Percentiles rank a stretch among this genome's conserved stretches.
Evolutionary conservation across 2,888 invertebrate genomes (phyloP).

Genomic region (Taphrorychus bicolor): DNA sequence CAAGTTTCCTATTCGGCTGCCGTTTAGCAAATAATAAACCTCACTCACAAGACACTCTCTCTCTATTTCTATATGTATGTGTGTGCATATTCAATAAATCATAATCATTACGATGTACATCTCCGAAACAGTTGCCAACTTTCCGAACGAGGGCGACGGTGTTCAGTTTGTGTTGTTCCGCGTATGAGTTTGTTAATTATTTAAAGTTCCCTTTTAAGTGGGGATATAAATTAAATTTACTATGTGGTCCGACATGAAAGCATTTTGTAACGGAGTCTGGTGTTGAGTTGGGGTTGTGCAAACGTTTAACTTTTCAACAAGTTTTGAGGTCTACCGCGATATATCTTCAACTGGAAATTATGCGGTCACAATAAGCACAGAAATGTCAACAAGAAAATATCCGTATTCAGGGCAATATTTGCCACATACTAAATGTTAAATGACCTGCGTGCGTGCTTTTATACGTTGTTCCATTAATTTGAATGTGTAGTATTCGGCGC

Average conservation of each 20-base stretch:
- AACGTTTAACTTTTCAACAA: neutral
- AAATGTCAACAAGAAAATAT: no score
- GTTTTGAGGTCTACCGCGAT: neutral
- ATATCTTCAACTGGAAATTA: no score
- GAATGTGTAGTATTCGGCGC: no score
- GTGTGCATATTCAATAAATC: conserved; percentile 3
- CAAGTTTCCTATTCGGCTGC: neutral
- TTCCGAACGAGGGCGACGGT: neutral
- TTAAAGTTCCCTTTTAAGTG: conserved; percentile 12
- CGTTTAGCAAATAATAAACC: neutral
- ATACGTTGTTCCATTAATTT: no score
- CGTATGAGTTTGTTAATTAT: conserved; percentile 5
- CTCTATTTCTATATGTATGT: no score
- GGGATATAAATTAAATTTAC: conserved; percentile 4
- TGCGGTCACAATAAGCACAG: no score
- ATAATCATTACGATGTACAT: conserved; percentile 1
- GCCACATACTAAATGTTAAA: no score
- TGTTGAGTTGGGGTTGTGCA: neutral
- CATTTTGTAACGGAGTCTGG: neutral
- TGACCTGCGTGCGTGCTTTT: no score
- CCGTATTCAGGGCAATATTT: no score
- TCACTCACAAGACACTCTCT: neutral
- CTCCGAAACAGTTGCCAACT: conserved; percentile 8
- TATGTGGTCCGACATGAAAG: neutral
- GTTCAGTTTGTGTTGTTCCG: conserved; percentile 1